A percentile compares a stretch with the other conserved stretches of the same genome.
Conservation (phyloP, 2,113 vertebrate genomes). For the Epinephelus cyanopodus region DNA sequence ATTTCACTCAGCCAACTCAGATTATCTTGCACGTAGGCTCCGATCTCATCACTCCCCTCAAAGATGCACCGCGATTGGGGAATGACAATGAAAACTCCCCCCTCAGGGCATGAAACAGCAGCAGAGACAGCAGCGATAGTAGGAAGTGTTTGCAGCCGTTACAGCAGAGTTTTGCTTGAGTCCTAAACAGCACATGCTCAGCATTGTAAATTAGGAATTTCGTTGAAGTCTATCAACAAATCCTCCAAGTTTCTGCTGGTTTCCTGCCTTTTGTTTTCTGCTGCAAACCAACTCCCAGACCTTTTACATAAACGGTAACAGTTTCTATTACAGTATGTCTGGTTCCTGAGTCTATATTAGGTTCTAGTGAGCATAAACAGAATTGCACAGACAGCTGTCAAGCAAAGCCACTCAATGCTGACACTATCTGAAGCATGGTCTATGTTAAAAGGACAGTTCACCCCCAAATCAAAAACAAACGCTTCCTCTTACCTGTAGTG, state of each 20-base stretch:
- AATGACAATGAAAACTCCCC: slow-evolving; percentile 9
- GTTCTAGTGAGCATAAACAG: background rate
- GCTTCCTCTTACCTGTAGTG: no score
- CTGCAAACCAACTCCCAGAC: background rate
- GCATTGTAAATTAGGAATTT: background rate
- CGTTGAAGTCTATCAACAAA: background rate
- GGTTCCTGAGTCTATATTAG: background rate
- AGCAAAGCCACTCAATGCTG: background rate
- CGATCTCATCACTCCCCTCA: background rate
- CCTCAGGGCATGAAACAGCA: background rate
- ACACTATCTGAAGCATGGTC: background rate
- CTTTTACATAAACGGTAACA: background rate
- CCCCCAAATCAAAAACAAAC: no score
- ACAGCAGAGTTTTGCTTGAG: background rate
- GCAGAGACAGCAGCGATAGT: background rate
- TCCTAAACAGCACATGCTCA: background rate
- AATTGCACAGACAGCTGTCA: background rate
- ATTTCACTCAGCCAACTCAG: no score
- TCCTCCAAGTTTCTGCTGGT: background rate
- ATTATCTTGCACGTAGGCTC: no score
- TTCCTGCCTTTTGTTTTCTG: background rate
- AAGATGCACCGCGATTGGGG: background rate
- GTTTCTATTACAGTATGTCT: background rate
- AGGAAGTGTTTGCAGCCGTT: background rate
- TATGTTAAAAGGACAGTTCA: background rate